Evolutionary conservation across 1,140 invertebrate genomes (phyloP).

Genomic region (Laodelphax striatellus): DNA sequence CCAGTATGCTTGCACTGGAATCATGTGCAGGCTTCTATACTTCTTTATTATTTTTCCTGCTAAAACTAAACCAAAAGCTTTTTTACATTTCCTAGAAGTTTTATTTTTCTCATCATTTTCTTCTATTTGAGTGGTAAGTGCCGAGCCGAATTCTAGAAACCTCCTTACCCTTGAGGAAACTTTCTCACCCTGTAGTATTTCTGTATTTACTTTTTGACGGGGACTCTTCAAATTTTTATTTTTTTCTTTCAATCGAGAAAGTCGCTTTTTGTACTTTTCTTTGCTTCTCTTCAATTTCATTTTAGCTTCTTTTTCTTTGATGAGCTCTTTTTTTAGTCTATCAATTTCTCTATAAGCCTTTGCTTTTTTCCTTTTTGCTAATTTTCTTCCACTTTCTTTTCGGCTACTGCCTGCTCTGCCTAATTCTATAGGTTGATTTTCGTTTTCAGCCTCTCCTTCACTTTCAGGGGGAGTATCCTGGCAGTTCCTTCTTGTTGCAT

Average conservation of each 20-base stretch:
- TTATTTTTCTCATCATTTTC: conserved; percentile 7
- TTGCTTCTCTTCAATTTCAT: conserved; percentile 2
- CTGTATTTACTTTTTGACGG: conserved; percentile 1
- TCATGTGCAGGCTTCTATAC: too few relatives aligned
- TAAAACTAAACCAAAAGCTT: conserved; percentile 10
- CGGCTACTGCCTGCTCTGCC: neutral
- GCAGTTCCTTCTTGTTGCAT: neutral
- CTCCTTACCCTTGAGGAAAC: neutral
- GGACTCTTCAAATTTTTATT: conserved; percentile 7
- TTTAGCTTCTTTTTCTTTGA: neutral
- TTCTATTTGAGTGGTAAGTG: neutral
- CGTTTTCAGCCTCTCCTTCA: neutral
- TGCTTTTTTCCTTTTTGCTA: conserved; percentile 6
- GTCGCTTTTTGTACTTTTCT: conserved; percentile 6
- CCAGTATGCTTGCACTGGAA: too few relatives aligned
- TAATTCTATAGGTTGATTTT: neutral
- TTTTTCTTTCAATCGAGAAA: conserved; percentile 1
- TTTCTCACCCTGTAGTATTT: conserved; percentile 4
- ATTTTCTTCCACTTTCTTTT: conserved; percentile 6
- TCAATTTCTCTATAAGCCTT: conserved; percentile 6
- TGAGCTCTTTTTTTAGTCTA: neutral
- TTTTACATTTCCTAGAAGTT: conserved; percentile 8
- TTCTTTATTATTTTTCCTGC: neutral
- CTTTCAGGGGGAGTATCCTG: conserved; percentile 1
- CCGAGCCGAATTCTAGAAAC: neutral